Percentiles rank a stretch among this genome's conserved stretches.
Evolutionary conservation across 2,113 vertebrate species (phyloP).

Genomic region (Bungarus multicinctus): DNA sequence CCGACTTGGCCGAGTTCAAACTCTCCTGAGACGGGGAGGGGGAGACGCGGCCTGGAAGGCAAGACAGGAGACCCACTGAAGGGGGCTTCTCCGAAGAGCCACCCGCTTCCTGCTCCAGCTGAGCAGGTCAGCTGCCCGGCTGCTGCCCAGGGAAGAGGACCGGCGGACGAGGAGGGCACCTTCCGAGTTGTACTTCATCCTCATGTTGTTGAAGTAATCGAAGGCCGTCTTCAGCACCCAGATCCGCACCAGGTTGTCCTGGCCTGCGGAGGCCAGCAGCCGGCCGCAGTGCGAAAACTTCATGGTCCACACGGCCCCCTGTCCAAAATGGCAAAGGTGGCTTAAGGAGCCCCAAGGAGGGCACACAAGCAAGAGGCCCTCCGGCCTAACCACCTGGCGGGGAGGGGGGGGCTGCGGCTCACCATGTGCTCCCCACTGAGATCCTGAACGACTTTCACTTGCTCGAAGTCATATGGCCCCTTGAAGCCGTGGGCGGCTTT

Average conservation of each 20-base stretch:
- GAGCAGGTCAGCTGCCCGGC: background rate
- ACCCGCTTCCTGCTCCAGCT: background rate
- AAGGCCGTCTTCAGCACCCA: constrained; percentile 97
- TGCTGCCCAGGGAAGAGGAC: too few species aligned
- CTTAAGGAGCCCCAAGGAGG: background rate
- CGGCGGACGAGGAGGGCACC: constrained; percentile 67
- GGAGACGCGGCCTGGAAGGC: constrained; percentile 88
- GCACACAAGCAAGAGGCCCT: background rate
- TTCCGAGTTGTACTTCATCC: constrained; percentile 98
- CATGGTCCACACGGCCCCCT: constrained; percentile 99
- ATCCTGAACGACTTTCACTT: constrained; percentile 96
- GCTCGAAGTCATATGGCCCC: constrained; percentile 97
- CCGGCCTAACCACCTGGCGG: too few species aligned
- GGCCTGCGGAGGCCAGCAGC: constrained; percentile 92
- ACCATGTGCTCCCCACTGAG: constrained; percentile 98
- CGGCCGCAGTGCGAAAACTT: constrained; percentile 98
- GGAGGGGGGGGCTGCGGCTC: constrained; percentile 30
- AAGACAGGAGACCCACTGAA: background rate
- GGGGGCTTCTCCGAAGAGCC: background rate
- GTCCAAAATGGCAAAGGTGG: background rate
- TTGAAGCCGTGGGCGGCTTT: constrained; percentile 98
- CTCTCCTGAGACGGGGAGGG: constrained; percentile 99
- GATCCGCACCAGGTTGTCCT: constrained; percentile 96
- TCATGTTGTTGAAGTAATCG: constrained; percentile 99
- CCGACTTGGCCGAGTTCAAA: constrained; percentile 95